A percentile compares a stretch with the other conserved stretches of the same genome.
phyloP scores from a whole-genome alignment of 2,888 invertebrate species.

The Trachelus troglodyta region DNA sequence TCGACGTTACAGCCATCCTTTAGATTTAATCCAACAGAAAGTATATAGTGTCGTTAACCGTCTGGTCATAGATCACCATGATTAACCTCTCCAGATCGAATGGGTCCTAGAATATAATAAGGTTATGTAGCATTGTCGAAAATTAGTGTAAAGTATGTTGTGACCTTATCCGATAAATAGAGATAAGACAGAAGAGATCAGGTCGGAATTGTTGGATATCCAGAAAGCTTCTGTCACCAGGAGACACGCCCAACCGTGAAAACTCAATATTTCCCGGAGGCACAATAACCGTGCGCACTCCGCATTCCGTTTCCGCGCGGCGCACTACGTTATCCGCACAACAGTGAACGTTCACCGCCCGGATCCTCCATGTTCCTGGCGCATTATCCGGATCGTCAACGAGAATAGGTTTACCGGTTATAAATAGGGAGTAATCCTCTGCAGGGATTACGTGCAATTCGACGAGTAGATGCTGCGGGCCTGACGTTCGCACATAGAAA shows the following conservation, averaged over 20 bases:
- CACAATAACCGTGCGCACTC: background rate
- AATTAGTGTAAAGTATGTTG: background rate
- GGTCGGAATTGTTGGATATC: background rate
- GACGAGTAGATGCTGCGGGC: background rate
- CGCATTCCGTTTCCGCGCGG: background rate
- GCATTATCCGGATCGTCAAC: slow-evolving; percentile 38
- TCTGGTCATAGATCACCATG: background rate
- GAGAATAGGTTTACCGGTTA: slow-evolving; percentile 32
- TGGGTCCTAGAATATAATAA: background rate
- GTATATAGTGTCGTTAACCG: background rate
- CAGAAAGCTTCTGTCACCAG: background rate
- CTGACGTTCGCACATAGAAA: background rate
- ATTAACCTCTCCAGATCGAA: background rate
- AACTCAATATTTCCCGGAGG: slow-evolving; percentile 4
- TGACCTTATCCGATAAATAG: background rate
- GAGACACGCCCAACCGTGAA: slow-evolving; percentile 7
- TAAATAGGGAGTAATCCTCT: slow-evolving; percentile 9
- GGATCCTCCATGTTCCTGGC: background rate
- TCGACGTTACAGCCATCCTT: background rate
- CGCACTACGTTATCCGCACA: background rate
- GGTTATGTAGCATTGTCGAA: background rate
- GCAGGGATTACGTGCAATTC: background rate
- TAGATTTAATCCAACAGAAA: background rate
- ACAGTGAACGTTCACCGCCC: background rate
- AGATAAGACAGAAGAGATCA: background rate